A percentile compares a stretch with the other conserved stretches of the same genome.
These are phyloP conservation scores for Hesperophylax magnus DNA, from an alignment of 1,140 invertebrate genomes.

Conservation along the genomic window DNA sequence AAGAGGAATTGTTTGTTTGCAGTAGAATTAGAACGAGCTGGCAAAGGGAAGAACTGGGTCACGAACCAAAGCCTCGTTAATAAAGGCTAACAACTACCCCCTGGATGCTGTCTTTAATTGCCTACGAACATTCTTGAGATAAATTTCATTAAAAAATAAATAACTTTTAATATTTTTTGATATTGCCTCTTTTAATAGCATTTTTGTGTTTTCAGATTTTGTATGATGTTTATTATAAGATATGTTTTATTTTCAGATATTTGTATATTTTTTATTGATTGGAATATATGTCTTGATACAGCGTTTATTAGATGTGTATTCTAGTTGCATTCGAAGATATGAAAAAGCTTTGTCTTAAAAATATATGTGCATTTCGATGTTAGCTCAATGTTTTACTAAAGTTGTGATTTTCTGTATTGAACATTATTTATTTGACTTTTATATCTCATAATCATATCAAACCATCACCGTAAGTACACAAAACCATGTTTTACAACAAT, in stretches of 20 bases:
- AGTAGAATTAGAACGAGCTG: constrained; percentile 7
- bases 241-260: constrained; percentile 36
- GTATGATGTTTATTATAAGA: constrained; percentile 29
- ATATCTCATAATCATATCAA: no score
- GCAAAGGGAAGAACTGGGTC: constrained; percentile 4
- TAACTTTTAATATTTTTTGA: constrained; percentile 12
- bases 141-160: not conserved
- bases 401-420: no score
- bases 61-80: not conserved
- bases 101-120: not conserved
- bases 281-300: constrained; percentile 11
- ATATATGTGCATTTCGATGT: not conserved
- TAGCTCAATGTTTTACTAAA: no score
- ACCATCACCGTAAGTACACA: no score
- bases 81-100: not conserved
- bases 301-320: constrained; percentile 20
- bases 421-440: no score
- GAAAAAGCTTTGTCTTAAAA: not conserved
- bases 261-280: constrained; percentile 14
- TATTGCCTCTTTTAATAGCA: constrained; percentile 30
- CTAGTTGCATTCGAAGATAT: constrained; percentile 15
- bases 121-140: not conserved
- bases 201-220: constrained; percentile 41
- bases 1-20: constrained; percentile 28
- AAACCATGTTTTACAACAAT: no score